A percentile compares a stretch with the other conserved stretches of the same genome.
Conservation (phyloP, 2,888 invertebrate species). For the Dasysyrphus albostriatus region DNA sequence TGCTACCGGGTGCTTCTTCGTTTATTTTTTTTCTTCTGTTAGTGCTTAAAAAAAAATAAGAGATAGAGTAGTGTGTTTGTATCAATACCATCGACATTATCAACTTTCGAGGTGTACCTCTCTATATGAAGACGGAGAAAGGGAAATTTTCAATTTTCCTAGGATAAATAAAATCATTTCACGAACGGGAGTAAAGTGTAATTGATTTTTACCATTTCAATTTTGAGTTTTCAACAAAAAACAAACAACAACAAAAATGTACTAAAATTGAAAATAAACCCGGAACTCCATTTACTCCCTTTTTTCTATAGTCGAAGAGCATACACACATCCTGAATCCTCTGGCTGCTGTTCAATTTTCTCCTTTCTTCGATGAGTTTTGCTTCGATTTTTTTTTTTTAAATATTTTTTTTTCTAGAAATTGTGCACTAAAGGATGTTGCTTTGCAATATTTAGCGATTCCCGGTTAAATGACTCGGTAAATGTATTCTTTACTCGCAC, state of each 20-base stretch:
- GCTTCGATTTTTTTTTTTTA: conserved; percentile 32
- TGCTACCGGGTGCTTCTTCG: conserved; percentile 18
- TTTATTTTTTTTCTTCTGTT: background rate
- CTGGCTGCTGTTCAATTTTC: conserved; percentile 13
- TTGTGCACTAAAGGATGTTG: conserved; percentile 35
- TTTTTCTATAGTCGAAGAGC: conserved; percentile 8
- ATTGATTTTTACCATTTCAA: conserved; percentile 76
- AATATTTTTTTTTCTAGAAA: background rate
- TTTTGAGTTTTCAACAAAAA: conserved; percentile 43
- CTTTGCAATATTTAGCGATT: conserved; percentile 69
- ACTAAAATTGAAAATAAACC: conserved; percentile 47
- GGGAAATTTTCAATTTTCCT: conserved; percentile 70
- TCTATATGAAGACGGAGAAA: background rate
- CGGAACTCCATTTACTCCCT: conserved; percentile 36
- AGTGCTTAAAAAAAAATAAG: background rate
- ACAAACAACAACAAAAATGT: conserved; percentile 18
- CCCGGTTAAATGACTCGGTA: conserved; percentile 70
- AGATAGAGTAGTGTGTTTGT: background rate
- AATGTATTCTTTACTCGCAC: conserved; percentile 51
- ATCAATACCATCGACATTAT: background rate
- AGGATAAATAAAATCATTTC: conserved; percentile 75
- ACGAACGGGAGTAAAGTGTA: conserved; percentile 74
- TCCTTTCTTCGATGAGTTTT: conserved; percentile 29
- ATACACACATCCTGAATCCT: conserved; percentile 4
- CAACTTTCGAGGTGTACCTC: conserved; percentile 8